Evolutionary conservation across 2,888 invertebrate genomes (phyloP).

Genomic region (Melitaea athalia): DNA sequence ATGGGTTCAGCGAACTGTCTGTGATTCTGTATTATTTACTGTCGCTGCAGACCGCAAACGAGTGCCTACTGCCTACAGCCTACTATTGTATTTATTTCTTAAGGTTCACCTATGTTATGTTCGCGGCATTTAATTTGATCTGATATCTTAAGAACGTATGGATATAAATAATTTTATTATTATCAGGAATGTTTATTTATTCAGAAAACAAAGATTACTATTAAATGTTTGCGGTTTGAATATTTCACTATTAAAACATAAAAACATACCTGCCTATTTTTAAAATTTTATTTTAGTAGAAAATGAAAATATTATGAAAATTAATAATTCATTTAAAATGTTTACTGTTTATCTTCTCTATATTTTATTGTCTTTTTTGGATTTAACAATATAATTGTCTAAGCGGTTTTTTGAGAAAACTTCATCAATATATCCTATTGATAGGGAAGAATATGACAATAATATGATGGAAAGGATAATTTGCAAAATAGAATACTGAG

Average conservation of each 20-base stretch:
- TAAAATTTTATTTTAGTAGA: background rate
- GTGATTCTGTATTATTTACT: constrained; percentile 25
- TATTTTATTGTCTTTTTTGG: no score
- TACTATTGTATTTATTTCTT: constrained; percentile 18
- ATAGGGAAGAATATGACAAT: no score
- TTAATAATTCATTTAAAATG: background rate
- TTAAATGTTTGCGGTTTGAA: background rate
- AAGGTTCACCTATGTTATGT: constrained; percentile 13
- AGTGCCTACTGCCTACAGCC: background rate
- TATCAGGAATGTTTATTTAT: constrained; percentile 2
- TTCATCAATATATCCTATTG: no score
- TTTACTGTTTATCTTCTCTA: no score
- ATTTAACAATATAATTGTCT: no score
- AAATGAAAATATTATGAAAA: background rate
- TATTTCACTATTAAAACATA: background rate
- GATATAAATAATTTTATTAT: constrained; percentile 10
- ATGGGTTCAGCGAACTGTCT: constrained; percentile 19
- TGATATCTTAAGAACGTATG: constrained; percentile 9
- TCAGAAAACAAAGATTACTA: background rate
- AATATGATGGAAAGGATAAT: no score
- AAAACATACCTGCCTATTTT: background rate
- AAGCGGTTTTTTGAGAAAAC: no score
- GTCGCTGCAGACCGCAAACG: constrained; percentile 13
- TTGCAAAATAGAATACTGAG: no score
- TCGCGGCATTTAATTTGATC: constrained; percentile 13